Base-by-base conservation (phyloP, 2,797 vertebrate genomes). In the Coreius guichenoti region DNA sequence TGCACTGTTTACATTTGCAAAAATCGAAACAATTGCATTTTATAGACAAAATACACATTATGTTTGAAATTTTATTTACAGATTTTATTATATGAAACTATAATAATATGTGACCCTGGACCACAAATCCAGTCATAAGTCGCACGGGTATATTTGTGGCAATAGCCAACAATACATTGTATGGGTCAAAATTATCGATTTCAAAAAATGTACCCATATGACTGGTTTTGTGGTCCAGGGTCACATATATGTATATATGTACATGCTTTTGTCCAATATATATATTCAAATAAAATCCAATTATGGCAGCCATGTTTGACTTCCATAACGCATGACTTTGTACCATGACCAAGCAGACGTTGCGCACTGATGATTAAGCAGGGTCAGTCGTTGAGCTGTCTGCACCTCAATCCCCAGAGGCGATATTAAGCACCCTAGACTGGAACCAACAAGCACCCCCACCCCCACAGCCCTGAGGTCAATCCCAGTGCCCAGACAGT, bases 371-470 rank as follows among this genome's bases (percentile, higher is more conserved):
- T 90, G 88, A 87, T 87, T 82, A 86, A 82, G 80, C 65, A 89
- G 89, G 92, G 92, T 94, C 90, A 93, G 89, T 94, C 88, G 91
- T 90, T 94, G 83, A 93, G 93, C 92, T 94, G 94, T 95, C 94
- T 95, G 94, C 93, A 92, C 92, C 91, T 88, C 93, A 95, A 93
- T 96, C 95, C 95, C 82, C 94, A 92, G 90, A 95, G 95, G 94
- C 95, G 93, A 95, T 93, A 95, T 96, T 94, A 94, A 94, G 94
- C 92, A 91, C 86, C 87, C 91, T 89, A 88, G 87, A 89, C 91
- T 90, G 86, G 86, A 89, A 90, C 88, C 81, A 87, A 80, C 68
- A 73, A 75, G 75, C 61, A 58, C 75, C 76, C 63, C 90, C 89
- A 82, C 85, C 92, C 91, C 92, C 92, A 90, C 89, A 92, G 92